Evolutionary conservation across 2,797 vertebrate species (phyloP).

Genomic region (Garrulus glandarius): DNA sequence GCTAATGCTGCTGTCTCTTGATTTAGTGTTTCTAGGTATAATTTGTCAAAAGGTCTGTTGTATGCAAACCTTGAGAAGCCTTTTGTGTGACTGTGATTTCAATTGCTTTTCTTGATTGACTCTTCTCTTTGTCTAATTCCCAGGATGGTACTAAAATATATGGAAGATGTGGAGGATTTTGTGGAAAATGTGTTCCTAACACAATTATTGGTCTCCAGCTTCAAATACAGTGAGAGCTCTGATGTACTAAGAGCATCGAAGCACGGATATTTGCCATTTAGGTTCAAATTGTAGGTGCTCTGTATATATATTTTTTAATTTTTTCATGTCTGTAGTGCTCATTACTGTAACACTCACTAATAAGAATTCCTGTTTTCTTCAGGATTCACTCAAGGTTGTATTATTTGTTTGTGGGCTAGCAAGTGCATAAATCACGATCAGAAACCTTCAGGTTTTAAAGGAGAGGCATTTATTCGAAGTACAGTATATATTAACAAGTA

Average conservation of each 20-base stretch:
- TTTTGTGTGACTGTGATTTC: background rate
- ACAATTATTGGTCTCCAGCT: slow-evolving; percentile 84
- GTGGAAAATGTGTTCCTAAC: slow-evolving; percentile 94
- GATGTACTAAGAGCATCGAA: background rate
- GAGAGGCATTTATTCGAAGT: background rate
- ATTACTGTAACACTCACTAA: background rate
- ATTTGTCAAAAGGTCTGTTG: background rate
- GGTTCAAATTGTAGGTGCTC: slow-evolving; percentile 43
- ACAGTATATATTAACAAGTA: background rate
- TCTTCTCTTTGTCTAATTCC: slow-evolving; percentile 24
- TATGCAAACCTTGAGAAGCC: background rate
- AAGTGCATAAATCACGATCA: background rate
- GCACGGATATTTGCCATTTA: background rate
- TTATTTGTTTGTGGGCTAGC: background rate
- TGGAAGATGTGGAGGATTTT: slow-evolving; percentile 95
- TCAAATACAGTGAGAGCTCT: slow-evolving; percentile 79
- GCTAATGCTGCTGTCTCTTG: background rate
- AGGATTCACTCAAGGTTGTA: background rate
- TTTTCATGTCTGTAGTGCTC: background rate
- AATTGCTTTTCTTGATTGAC: background rate
- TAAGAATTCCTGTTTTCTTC: background rate
- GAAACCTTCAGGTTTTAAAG: background rate
- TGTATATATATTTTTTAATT: background rate
- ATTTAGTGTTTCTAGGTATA: background rate
- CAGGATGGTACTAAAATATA: slow-evolving; percentile 94